Evolutionary conservation across 1,140 invertebrate genomes (phyloP), one percentile per base, ranked within the genome.

Genomic region (Pollicipes pollicipes): DNA sequence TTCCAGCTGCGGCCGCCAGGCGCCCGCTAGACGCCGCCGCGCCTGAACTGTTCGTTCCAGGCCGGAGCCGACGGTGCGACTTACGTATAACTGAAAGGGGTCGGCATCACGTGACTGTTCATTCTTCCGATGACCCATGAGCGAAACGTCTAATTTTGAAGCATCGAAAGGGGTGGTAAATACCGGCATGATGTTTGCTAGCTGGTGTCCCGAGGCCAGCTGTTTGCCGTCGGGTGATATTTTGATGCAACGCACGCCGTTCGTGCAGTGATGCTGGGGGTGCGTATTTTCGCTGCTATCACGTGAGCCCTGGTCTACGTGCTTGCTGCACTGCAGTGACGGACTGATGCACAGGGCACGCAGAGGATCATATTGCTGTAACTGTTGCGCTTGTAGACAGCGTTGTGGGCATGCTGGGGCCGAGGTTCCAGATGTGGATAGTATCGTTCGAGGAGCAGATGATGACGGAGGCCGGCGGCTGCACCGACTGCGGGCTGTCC

Each of bases 321-420:
- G 92, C 80, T 93, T 93, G 31, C 96, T 83, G 76, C 88, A 93
- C 70, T 86, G 88, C 76, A 93, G 78, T 73, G 93, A 88, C 13
- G 87, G 85, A 80, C 96, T 93, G 74, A 93, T 87, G 79, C 97
- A 97, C 45, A 95, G 80, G 30, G 94, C 86, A 83, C 95, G 95
- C 66, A 93, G 82, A 68, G 96, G 80, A 79, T 97, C 80, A 91
- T 90, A 80, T 93, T 90, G 77, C 91, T 95, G 81, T 95, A 97
- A 73, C 97, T 93, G 82, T 97, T 95, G 69, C 76, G 77, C 73
- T 66, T 85, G 77, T 88, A 90, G 63, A 85, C 76, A 30, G 83
- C 83, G 73, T 80, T 75, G 37, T 80, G 72, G 81, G 75, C 70
- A 83, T 76, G 75, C 81, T 79, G 71, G 83, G 80, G 72, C 87